Base-by-base conservation (phyloP, 2,113 vertebrate species). In the Pogona vitticeps region DNA sequence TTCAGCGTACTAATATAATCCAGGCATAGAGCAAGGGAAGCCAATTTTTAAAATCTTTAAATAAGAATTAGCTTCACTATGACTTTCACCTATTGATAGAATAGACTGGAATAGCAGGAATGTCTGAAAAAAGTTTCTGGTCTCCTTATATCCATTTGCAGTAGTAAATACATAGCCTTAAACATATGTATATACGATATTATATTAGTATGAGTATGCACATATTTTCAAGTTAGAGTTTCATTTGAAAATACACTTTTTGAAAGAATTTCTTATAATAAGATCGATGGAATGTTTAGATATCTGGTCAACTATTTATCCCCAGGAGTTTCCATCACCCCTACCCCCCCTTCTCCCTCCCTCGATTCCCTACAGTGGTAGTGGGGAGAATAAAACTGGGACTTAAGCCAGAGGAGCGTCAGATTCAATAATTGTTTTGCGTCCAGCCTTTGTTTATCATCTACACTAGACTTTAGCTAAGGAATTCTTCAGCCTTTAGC, bases 381-480 rank as follows among this genome's bases (percentile, higher is more conserved):
- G 20, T 13, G 68, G 36, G 56, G 23, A 36, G 33, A 59, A 78
- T 20, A 56, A 36, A 65, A 63, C 73, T 77, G 56, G 59, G 68
- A 79, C 93, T 92, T 91, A 89, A 93, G 89, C 91, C 89, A 93
- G 91, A 88, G 84, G 56, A 90, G 73, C 76, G 90, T 81, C 90
- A 93, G 87, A 82, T 20, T 88, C 87, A 86, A 89, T 92, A 87
- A 91, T 89, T 92, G 90, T 93, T 94, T 94, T 90, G 89, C 89
- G 82, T 82, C 83, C 72, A 67, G 31, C 84, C 73, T 92, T 93
- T 93, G 89, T 92, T 91, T 91, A 84, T 80, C 83, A 83, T 79
- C 81, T 68, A 0, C 58, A 91, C 88, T 61, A 56, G 84, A 88
- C 80, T 92, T 93, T 78, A 76, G 70, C 79, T 80, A 56, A 77